Evolutionary conservation across 1,140 invertebrate species (phyloP).

Genomic region (Drosophila subpulchrella): DNA sequence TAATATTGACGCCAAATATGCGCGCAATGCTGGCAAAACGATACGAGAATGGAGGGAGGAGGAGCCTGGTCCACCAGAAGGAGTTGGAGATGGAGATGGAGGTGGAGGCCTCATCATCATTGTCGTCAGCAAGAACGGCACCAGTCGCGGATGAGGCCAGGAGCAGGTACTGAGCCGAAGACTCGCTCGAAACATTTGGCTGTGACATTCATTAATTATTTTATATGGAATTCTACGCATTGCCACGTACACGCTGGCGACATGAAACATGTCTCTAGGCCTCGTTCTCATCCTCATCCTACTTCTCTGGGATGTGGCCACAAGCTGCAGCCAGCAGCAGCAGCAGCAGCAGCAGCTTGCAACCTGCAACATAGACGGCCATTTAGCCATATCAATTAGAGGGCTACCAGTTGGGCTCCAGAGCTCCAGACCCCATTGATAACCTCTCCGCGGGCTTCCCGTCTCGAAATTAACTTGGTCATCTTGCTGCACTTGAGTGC

Average conservation of each 20-base stretch:
- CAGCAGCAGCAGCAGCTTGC: background rate
- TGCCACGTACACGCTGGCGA: constrained; percentile 83
- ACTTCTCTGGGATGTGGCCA: background rate
- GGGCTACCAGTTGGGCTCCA: constrained; percentile 34
- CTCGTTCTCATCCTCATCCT: constrained; percentile 14
- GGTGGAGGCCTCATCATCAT: constrained; percentile 1
- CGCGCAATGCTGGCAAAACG: constrained; percentile 82
- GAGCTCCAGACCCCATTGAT: constrained; percentile 48
- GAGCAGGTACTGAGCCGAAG: constrained; percentile 19
- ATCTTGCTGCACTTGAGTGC: constrained; percentile 75
- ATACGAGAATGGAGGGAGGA: constrained; percentile 59
- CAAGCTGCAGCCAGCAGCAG: background rate
- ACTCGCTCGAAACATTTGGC: constrained; percentile 71
- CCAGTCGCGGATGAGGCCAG: constrained; percentile 22
- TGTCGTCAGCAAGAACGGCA: constrained; percentile 15
- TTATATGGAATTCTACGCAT: constrained; percentile 84
- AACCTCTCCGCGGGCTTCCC: constrained; percentile 36
- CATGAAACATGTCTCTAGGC: constrained; percentile 78
- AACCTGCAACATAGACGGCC: constrained; percentile 71
- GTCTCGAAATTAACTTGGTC: constrained; percentile 78
- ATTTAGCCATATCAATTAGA: constrained; percentile 82
- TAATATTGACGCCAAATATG: constrained; percentile 84
- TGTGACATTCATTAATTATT: constrained; percentile 84
- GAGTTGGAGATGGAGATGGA: constrained; percentile 2
- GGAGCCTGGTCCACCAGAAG: constrained; percentile 15